phyloP scores from a whole-genome alignment of 37 sponge, comb jelly and placozoan species.

The Beroe forskalii region DNA sequence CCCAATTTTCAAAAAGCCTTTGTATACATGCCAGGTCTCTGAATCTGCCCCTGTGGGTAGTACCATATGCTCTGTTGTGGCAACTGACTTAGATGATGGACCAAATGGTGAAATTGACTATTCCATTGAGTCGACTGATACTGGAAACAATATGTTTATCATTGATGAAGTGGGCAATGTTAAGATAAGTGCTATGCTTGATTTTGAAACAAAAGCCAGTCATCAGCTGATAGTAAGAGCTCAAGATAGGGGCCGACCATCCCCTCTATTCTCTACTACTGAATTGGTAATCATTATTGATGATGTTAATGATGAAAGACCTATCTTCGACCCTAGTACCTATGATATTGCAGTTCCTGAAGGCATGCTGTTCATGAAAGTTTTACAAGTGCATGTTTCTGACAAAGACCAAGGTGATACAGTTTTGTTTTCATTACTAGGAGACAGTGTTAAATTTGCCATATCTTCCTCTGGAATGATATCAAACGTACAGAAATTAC shows the following conservation, averaged over 20 bases:
- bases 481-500: not conserved
- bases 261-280: not conserved
- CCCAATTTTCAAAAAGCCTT: slow-evolving; percentile 6
- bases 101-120: not conserved
- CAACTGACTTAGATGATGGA: slow-evolving; percentile 29
- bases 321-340: not conserved
- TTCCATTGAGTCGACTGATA: not conserved
- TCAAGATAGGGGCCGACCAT: not conserved
- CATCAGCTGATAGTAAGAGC: slow-evolving; percentile 1
- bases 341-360: not conserved
- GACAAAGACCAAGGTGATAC: slow-evolving; percentile 5
- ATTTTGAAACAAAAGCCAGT: not conserved
- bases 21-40: slow-evolving; percentile 23
- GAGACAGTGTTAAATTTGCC: not conserved
- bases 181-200: not conserved
- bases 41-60: not conserved
- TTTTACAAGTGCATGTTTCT: not conserved
- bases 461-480: slow-evolving; percentile 7
- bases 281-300: not conserved
- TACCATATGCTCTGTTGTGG: not conserved
- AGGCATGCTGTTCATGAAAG: not conserved
- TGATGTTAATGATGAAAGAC: slow-evolving; percentile 28
- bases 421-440: not conserved
- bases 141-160: not conserved
- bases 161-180: not conserved